Evolutionary conservation across 2,797 vertebrate species (phyloP).

Genomic region (Mus minutoides): DNA sequence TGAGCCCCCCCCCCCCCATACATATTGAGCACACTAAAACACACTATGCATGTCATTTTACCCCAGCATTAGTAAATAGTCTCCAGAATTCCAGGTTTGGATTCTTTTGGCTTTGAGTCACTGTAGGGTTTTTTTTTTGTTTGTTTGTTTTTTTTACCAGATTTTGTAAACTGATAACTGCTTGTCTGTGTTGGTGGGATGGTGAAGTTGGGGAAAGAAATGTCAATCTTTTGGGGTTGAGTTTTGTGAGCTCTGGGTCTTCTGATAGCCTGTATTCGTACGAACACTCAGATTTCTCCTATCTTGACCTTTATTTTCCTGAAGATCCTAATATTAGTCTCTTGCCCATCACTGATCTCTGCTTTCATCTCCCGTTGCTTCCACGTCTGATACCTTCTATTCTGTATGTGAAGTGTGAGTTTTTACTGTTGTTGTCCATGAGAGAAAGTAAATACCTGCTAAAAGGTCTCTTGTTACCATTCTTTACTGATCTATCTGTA

Average conservation of each 20-base stretch:
- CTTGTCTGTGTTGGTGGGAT: background rate
- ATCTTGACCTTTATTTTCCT: background rate
- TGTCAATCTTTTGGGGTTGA: background rate
- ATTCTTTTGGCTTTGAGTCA: background rate
- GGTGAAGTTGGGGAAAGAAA: background rate
- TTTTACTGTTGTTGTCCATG: background rate
- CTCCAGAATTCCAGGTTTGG: background rate
- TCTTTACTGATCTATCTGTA: background rate
- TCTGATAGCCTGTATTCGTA: background rate
- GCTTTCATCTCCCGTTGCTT: background rate
- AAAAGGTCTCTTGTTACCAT: background rate
- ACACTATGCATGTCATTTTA: background rate
- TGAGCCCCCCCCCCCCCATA: background rate
- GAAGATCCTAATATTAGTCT: background rate
- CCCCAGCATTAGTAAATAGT: background rate
- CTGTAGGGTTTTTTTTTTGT: too few relatives aligned
- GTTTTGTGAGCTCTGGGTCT: background rate
- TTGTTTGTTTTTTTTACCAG: background rate
- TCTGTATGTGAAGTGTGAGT: background rate
- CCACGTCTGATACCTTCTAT: background rate
- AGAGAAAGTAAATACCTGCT: background rate
- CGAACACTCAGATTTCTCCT: background rate
- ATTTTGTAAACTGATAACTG: background rate
- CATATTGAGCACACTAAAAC: background rate
- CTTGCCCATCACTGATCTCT: background rate